Evolutionary conservation across 2,113 vertebrate species (phyloP), one percentile per base, ranked within the genome.

Genomic region (Albula glossodonta): DNA sequence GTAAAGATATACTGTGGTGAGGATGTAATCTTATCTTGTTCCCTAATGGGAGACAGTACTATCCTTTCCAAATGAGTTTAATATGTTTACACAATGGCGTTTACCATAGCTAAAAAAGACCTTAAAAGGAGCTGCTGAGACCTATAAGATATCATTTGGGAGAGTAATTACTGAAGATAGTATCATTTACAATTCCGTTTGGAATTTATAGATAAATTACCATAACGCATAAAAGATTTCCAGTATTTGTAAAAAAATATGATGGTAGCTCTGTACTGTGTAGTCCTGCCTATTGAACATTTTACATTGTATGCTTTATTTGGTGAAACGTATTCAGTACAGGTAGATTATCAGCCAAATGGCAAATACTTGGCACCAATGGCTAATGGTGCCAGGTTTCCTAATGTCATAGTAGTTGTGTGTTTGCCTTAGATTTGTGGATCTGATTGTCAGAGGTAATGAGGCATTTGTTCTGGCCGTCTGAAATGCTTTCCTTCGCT

Each of bases 21-120:
- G 10, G 79, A 22, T 0, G n/a, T 91, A 91, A 94, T 94, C 90
- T 91, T 8, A 60, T 89, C 49, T 80, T 87, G 90, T 92, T 93
- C 93, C 90, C 93, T 86, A 82, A 86, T 56, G 79, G 85, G 53
- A 84, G 82, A 83, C 83, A 86, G 77, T 51, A 56, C 63, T 82
- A 84, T 78, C 57, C 82, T 87, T 87, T 57, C 80, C 80, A 82
- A 87, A 52, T 87, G 77, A 87, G 84, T 88, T 84, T 84, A 84
- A 82, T 87, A n/a, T 89, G 87, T 93, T 91, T 92, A 90, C 84
- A 86, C 83, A 87, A 80, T 31, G 19, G 83, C 82, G 60, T 84
- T 89, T 92, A 93, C 88, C 87, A 82, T 31, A 80, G 78, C 88
- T 86, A 87, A 81, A 85, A 89, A 81, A 77, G 83, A 87, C 85